Base-by-base conservation (phyloP, 2,888 invertebrate genomes). In the Stratiomys singularior region DNA sequence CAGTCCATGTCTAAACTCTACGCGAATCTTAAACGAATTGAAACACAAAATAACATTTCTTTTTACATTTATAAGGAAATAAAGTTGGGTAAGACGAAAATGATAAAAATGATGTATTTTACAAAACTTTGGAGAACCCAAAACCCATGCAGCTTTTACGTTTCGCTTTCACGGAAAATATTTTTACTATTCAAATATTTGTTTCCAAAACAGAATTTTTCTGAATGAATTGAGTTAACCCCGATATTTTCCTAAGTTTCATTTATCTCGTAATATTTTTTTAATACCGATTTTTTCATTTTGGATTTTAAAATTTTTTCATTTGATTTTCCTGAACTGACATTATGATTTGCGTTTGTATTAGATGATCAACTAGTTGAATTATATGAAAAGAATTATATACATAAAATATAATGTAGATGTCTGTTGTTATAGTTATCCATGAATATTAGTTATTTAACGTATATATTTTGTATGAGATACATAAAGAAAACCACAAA, bases 341-440 rank as follows among this genome's bases (percentile, higher is more conserved):
- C 78, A 67, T 78, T 80, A 79, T 82, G 66, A 81, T 81, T 82
- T 82, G 79, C 81, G 80, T 81, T 82, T 82, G 82, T 81, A 80
- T 82, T 82, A 82, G 82, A 82, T 81, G 78, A 82, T 81, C 79
- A 80, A 82, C 80, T 81, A 81, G 82, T 81, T 81, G 80, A 81
- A 81, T 79, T 78, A 80, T 80, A 80, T 78, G 78, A 60, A 52
- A 69, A 44, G 67, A 78, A 74, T 82, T 81, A 80, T 81, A 77
- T 79, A 81, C 81, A 81, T 80, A 82, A 80, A 82, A 82, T 78
- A 82, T 82, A 83, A 80, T 81, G 85, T 86, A 86, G 85, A 84
- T 86, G 83, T 84, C 82, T 84, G 83, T 85, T 85, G 82, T 84
- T 85, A 83, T 78, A 79, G 74, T 66, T 79, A 76, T 69, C 15